phyloP scores from a whole-genome alignment of 2,797 vertebrate genomes.

The Rachycentron canadum region DNA sequence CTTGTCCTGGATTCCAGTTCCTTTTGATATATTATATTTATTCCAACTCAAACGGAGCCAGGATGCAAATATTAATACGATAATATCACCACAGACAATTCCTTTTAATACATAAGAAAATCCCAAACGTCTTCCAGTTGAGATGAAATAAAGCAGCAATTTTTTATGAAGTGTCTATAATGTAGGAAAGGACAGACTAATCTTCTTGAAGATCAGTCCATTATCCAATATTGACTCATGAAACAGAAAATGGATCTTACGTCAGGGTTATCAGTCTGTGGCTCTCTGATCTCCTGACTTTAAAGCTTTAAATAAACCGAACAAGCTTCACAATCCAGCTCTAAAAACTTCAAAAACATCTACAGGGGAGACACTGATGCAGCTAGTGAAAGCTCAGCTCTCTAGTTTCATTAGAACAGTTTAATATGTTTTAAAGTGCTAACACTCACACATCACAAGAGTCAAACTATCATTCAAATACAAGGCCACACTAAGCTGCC shows the following conservation, averaged over 20 bases:
- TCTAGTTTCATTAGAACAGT: neutral
- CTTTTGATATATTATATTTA: too few relatives aligned
- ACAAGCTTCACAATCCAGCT: neutral
- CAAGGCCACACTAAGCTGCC: neutral
- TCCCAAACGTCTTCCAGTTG: too few relatives aligned
- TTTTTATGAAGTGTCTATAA: too few relatives aligned
- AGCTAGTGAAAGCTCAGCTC: neutral
- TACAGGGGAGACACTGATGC: conserved; percentile 29
- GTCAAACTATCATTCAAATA: neutral
- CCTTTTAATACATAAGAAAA: too few relatives aligned
- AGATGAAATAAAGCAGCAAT: too few relatives aligned
- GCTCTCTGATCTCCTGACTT: neutral
- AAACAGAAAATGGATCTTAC: neutral
- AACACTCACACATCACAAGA: neutral
- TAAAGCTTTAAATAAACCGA: neutral
- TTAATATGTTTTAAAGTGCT: neutral
- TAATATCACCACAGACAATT: too few relatives aligned
- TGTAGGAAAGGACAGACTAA: too few relatives aligned
- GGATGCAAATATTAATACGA: too few relatives aligned
- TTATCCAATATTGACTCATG: neutral
- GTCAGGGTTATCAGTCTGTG: neutral
- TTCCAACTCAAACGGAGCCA: too few relatives aligned
- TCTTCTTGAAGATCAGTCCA: too few relatives aligned
- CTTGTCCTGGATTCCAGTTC: too few relatives aligned
- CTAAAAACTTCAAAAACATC: neutral